These are phyloP conservation scores for Ichneumoninae sp. DNA, from an alignment of 2,888 invertebrate species.

Conservation along the genomic window DNA sequence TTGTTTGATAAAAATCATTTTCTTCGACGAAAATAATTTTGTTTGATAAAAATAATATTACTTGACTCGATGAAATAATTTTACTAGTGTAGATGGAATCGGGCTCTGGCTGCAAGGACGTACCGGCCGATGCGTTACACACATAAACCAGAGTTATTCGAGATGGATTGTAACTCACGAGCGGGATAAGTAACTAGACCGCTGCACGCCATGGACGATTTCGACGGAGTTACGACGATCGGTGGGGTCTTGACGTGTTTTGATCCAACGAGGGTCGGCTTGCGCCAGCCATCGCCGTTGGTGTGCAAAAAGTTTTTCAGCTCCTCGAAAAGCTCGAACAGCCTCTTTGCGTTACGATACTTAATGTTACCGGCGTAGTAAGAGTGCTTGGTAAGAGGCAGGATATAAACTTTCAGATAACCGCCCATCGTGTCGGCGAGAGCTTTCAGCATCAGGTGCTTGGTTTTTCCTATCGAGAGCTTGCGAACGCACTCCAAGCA, in stretches of 20 bases:
- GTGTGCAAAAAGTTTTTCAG: slow-evolving; percentile 86
- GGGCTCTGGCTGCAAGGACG: background rate
- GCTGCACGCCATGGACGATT: slow-evolving; percentile 72
- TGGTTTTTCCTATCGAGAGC: slow-evolving; percentile 77
- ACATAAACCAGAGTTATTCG: background rate
- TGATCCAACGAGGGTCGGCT: slow-evolving; percentile 69
- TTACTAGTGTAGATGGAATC: background rate
- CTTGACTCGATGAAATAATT: background rate
- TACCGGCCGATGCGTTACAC: background rate
- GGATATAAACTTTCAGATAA: slow-evolving; percentile 86
- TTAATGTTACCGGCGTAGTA: slow-evolving; percentile 88
- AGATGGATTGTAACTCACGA: slow-evolving; percentile 60
- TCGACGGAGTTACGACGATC: slow-evolving; percentile 74
- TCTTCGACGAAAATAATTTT: no score
- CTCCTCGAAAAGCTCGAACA: slow-evolving; percentile 86
- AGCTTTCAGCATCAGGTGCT: slow-evolving; percentile 80
- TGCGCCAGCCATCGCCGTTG: slow-evolving; percentile 87
- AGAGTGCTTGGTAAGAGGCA: slow-evolving; percentile 87
- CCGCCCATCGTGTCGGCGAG: slow-evolving; percentile 86
- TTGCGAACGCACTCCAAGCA: slow-evolving; percentile 77
- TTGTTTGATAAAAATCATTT: no score
- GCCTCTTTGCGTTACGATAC: slow-evolving; percentile 85
- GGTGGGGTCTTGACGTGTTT: slow-evolving; percentile 68
- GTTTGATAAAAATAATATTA: background rate
- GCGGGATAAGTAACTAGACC: slow-evolving; percentile 74